Base-by-base conservation (phyloP, 2,888 invertebrate species). In the Slavum lentiscoides region DNA sequence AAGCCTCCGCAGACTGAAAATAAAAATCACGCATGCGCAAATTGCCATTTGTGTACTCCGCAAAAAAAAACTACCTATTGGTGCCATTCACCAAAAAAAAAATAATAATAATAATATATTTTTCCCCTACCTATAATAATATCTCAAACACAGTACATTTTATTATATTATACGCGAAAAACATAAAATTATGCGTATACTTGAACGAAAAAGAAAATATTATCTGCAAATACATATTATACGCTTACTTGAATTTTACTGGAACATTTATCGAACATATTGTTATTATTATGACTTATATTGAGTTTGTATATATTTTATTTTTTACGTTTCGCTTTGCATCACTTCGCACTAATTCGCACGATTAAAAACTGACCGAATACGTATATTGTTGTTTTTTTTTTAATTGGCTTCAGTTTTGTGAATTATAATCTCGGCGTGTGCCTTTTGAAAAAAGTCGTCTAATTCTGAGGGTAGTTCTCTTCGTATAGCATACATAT, bases 21-120 rank as follows among this genome's bases (percentile, higher is more conserved):
- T 39, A 55, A 80, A 43, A 64, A 80, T 66, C 64, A 72, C 80
- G 80, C 80, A 80, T 80, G 80, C 80, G 80, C 80, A 70, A 77
- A 69, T 75, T 49, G 61, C 30, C 64, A 30, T 74, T 74, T 74
- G 55, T 70, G 64, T 21, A n/a, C 68, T 68, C 58, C 23, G 7
- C 17, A 21, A 58, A 72, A 39, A 49, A 75, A 75, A 68, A n/a
- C 58, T 11, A 68, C 8, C 58, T 11, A 68, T 68, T 67, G 39
- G 68, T 39, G 66, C 7, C 21, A 55, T 66, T 64, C 37, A 21
- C 37, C 13, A 23, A 58, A 39, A 53, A 72, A 39, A 53, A 72
- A 19, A 55, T 53, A 55, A 43, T 43, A 9, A n/a, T n/a, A 9
- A 43, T 43, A 43, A 9, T n/a, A 43, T 43, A 43, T 43, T 43